Evolutionary conservation across 2,113 vertebrate genomes (phyloP), one percentile per base, ranked within the genome.

Genomic region (Hyla sarda): DNA sequence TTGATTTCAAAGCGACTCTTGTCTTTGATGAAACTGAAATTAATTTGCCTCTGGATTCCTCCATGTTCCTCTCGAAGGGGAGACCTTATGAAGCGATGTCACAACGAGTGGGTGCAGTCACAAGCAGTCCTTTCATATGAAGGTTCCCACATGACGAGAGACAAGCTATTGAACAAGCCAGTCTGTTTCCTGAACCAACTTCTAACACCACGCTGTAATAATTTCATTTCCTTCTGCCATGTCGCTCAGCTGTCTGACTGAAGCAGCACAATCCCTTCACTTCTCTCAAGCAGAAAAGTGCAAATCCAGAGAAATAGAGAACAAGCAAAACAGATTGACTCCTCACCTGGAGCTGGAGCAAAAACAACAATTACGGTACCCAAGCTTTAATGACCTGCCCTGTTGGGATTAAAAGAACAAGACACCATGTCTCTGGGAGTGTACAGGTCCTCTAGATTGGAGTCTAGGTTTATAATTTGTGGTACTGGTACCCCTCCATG

Each of bases 1-100:
- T 80, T 62, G 77, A 80, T 80, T 80, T 80, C 77, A 80, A 80
- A 80, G 77, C 8, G 21, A 62, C 54, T 80, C 34, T 62, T 62
- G 77, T 62, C 77, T 80, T 80, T 80, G 77, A 80, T 62, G 77
- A 80, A 80, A 80, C 12, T 25, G 77, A 80, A 80, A 80, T 80
- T 60, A 80, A 62, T 62, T 80, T 79, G 14, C 34, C 77, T 41
- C 21, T 8, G 52, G 34, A 60, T 80, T 25, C 75, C 21, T 30
- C 14, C 75, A 37, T 11, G 50, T 77, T 77, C 5, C 32, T 58
- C 52, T 41, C 21, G 54, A 45, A 41, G n/a, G 56, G 30, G 32
- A 80, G 77, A 80, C 77, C 77, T 80, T 17, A 60, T 25, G 56
- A 80, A 62, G 21, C 21, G 12, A 37, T 80, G 77, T 79, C 77